Percentiles rank a stretch among this genome's conserved stretches.
Conservation (phyloP, 2,888 invertebrate species). For the Sinohyriopsis cumingii region DNA sequence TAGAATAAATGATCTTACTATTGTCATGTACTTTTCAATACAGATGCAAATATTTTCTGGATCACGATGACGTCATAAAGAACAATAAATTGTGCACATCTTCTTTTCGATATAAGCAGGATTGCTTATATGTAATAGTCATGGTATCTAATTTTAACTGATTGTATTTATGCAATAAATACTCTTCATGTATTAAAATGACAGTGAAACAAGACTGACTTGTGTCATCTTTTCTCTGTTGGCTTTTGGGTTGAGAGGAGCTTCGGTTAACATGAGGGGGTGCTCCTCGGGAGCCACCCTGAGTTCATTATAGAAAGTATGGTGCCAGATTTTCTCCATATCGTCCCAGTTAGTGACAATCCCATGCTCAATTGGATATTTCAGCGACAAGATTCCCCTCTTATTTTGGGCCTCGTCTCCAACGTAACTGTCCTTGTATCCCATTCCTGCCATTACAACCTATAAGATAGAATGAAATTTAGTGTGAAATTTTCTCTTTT, state of each 20-base stretch:
- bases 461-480: background rate
- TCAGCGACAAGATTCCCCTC: conserved; percentile 58
- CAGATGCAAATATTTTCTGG: too few species aligned
- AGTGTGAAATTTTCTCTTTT: too few species aligned
- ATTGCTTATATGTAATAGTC: too few species aligned
- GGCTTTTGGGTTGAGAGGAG: conserved; percentile 79
- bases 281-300: conserved; percentile 95
- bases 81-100: too few species aligned
- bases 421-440: conserved; percentile 57
- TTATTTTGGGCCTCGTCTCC: conserved; percentile 62
- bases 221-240: conserved; percentile 94
- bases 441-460: conserved; percentile 51
- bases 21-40: too few species aligned
- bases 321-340: conserved; percentile 19
- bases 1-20: too few species aligned
- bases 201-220: conserved; percentile 75
- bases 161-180: conserved; percentile 74
- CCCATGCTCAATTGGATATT: conserved; percentile 61
- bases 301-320: too few species aligned
- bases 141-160: too few species aligned
- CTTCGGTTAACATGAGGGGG: conserved; percentile 84
- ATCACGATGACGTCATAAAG: too few species aligned
- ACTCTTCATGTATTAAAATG: conserved; percentile 26
- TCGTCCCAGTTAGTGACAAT: conserved; percentile 63
- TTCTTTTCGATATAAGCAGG: conserved; percentile 63